Evolutionary conservation across 2,888 invertebrate genomes (phyloP).

Genomic region (Apodemia duryi): DNA sequence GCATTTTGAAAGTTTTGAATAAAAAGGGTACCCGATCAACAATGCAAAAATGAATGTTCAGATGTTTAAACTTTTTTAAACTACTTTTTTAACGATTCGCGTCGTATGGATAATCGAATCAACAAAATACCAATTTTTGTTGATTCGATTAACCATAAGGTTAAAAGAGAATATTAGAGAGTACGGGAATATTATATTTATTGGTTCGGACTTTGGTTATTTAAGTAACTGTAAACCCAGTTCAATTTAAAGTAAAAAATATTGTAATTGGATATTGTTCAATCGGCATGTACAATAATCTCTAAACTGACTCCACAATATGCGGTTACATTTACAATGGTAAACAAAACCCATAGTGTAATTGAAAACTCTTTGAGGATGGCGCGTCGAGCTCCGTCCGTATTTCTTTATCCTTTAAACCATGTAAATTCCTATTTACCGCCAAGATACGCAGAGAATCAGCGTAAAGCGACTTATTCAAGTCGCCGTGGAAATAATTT

Average conservation of each 20-base stretch:
- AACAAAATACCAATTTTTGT: too few species aligned
- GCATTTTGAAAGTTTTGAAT: too few species aligned
- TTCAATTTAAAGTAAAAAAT: too few species aligned
- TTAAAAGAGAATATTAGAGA: too few species aligned
- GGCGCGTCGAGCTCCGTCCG: neutral
- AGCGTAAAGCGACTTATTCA: conserved; percentile 23
- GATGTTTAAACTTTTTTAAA: too few species aligned
- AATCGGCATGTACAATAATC: neutral
- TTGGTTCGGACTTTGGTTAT: neutral
- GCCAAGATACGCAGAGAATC: conserved; percentile 33
- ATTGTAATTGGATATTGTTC: too few species aligned
- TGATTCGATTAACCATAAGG: too few species aligned
- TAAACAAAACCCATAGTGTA: neutral
- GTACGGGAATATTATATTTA: too few species aligned
- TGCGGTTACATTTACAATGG: neutral
- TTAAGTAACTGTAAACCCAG: neutral
- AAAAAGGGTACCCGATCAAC: too few species aligned
- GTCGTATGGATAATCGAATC: too few species aligned
- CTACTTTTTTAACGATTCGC: too few species aligned
- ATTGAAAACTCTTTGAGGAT: neutral
- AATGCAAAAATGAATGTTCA: too few species aligned
- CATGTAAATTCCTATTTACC: conserved; percentile 9
- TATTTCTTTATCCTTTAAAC: conserved; percentile 12
- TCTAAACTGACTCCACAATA: neutral
- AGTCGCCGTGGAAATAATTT: conserved; percentile 22